Evolutionary conservation across 2,797 vertebrate genomes (phyloP).

Genomic region (Sebastes oblongus): DNA sequence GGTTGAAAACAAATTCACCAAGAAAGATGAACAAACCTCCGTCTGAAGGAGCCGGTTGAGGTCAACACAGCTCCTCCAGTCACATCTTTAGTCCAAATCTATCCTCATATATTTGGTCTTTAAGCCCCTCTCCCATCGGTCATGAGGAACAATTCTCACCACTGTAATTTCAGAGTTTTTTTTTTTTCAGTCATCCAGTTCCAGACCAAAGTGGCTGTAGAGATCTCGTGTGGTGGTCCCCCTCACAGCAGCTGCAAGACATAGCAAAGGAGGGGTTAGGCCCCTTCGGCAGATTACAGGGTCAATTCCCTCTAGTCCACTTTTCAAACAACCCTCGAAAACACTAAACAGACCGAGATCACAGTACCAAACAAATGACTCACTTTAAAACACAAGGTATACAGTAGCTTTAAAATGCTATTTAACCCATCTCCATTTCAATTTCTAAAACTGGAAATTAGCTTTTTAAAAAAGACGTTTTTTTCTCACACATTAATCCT

Average conservation of each 20-base stretch:
- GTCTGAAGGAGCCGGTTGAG: background rate
- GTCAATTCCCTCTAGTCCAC: conserved; percentile 33
- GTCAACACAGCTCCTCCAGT: background rate
- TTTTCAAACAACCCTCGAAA: conserved; percentile 54
- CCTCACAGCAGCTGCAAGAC: conserved; percentile 85
- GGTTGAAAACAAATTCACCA: background rate
- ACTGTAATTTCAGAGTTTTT: background rate
- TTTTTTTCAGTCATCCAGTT: conserved; percentile 86
- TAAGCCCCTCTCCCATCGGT: background rate
- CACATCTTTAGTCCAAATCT: background rate
- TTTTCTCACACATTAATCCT: background rate
- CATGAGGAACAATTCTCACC: background rate
- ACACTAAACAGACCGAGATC: conserved; percentile 49
- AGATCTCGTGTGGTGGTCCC: conserved; percentile 92
- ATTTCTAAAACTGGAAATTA: background rate
- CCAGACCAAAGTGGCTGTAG: conserved; percentile 90
- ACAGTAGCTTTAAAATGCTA: background rate
- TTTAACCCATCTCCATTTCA: background rate
- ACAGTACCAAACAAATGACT: background rate
- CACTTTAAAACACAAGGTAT: background rate
- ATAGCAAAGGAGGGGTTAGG: conserved; percentile 48
- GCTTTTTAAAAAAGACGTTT: background rate
- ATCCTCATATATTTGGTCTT: background rate
- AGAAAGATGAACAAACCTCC: background rate
- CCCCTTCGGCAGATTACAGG: conserved; percentile 29